Base-by-base conservation (phyloP, 2,113 vertebrate genomes). In the Etheostoma cragini region DNA sequence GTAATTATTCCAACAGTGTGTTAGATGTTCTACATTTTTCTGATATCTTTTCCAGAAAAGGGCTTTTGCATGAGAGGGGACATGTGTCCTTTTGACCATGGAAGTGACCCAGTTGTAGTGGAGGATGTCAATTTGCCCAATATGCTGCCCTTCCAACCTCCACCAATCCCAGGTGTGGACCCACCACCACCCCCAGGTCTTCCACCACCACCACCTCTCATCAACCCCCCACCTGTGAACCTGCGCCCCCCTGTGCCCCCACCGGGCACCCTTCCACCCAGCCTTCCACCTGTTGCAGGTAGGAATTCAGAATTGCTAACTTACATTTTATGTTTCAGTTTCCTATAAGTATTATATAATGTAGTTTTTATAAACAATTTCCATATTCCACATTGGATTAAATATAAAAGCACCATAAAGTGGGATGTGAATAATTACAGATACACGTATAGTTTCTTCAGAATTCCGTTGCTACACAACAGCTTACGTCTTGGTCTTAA, bases 51-150 rank as follows among this genome's bases (percentile, higher is more conserved):
- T 93, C 86, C 93, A 99, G 98, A 99, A 90, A 99, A 99, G 80
- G 98, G 98, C 65, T 99, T 99, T 94, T 99, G 98, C 90, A 98
- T 99, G 97, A 96, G 97, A 85, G 98, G 97, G 57, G 98, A 99
- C 89, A 97, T 98, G 97, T 99, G 97, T 91, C 97, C 97, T 66
- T 99, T 98, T 76, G 98, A 99, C 93, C 98, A 99, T 33, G 98
- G 98, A 89, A 99, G 97, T 5, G 98, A 99, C 92, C 98, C 98
- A 0, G 97, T 99, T 64, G 97, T 99, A 56, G 97, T 99, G 87
- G 98, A 99, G 94, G 98, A 99, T 84, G 98, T 98, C 74, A 99
- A 98, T 93, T 95, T 99, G 88, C 98, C 98, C 85, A 97, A 93
- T 87, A 99, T 99, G 83, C 92, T 99, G 81, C 97, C 97, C 84